phyloP scores from a whole-genome alignment of 2,113 vertebrate genomes.

The Tachycineta bicolor region DNA sequence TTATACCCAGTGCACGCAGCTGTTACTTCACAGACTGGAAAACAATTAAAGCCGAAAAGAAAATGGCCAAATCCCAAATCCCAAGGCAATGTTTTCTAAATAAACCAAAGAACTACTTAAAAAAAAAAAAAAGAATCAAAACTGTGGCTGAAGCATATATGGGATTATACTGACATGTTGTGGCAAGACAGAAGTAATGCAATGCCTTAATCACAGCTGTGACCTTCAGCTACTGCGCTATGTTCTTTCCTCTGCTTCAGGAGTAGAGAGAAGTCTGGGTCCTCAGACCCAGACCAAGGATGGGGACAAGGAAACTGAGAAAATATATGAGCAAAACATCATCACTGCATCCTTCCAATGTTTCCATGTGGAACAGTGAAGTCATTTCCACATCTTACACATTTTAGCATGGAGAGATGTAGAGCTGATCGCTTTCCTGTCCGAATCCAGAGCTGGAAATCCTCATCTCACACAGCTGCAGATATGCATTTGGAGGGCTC shows the following conservation, averaged over 20 bases:
- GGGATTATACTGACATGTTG: constrained; percentile 52
- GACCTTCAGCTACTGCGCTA: background rate
- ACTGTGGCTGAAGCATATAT: background rate
- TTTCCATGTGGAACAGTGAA: background rate
- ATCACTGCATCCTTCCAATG: background rate
- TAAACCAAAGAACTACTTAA: background rate
- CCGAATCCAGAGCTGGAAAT: background rate
- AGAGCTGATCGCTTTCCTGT: background rate
- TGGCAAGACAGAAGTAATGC: constrained; percentile 36
- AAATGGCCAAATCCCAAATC: background rate
- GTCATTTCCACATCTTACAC: background rate
- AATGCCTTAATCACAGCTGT: background rate
- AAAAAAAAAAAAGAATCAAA: background rate
- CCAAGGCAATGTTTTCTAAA: background rate
- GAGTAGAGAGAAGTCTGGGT: background rate
- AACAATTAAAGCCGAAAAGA: background rate
- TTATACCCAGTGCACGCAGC: background rate
- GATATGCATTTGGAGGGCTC: background rate
- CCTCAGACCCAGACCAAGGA: background rate
- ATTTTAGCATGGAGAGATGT: background rate
- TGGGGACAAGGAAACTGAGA: background rate
- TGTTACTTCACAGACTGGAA: background rate
- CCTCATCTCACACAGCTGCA: background rate
- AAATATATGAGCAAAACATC: background rate
- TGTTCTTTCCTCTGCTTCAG: background rate